These are phyloP conservation scores for Ciconia maguari DNA, from an alignment of 2,113 vertebrate genomes.

Conservation along the genomic window DNA sequence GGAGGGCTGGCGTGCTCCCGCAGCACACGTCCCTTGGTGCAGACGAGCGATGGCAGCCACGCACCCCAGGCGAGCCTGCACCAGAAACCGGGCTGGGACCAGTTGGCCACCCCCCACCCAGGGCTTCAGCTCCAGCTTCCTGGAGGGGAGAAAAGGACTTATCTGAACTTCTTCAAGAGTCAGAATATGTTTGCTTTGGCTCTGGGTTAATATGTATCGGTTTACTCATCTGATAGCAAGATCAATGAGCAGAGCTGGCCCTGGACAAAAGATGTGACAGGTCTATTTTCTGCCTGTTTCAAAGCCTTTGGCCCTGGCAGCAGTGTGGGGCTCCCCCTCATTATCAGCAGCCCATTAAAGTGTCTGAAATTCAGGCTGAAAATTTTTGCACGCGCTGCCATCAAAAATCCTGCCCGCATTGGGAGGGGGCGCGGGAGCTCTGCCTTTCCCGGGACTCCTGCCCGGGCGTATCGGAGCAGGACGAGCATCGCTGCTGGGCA, in stretches of 20 bases:
- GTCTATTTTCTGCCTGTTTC: not conserved
- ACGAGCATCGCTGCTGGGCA: rapidly evolving
- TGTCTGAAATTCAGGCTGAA: not conserved
- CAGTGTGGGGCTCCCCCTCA: rapidly evolving
- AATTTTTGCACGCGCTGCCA: not conserved
- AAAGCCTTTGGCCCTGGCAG: not conserved
- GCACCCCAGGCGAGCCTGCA: rapidly evolving
- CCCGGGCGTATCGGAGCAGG: rapidly evolving
- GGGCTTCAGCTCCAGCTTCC: not conserved
- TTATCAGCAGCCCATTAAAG: not conserved
- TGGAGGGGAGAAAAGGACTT: not conserved
- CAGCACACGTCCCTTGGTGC: not conserved
- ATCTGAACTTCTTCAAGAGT: not conserved
- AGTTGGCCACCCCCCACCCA: not conserved
- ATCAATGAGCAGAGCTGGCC: slow-evolving; percentile 15
- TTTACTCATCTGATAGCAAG: slow-evolving; percentile 21
- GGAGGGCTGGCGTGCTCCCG: not conserved
- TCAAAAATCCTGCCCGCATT: not conserved
- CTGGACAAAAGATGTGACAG: not conserved
- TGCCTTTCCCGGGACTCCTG: not conserved
- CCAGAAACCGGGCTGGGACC: not conserved
- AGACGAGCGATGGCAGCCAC: rapidly evolving
- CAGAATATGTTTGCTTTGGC: not conserved
- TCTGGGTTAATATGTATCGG: not conserved
- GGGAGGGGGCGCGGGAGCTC: not conserved